Conservation (phyloP, 2,797 vertebrate species). For the Peromyscus eremicus region DNA sequence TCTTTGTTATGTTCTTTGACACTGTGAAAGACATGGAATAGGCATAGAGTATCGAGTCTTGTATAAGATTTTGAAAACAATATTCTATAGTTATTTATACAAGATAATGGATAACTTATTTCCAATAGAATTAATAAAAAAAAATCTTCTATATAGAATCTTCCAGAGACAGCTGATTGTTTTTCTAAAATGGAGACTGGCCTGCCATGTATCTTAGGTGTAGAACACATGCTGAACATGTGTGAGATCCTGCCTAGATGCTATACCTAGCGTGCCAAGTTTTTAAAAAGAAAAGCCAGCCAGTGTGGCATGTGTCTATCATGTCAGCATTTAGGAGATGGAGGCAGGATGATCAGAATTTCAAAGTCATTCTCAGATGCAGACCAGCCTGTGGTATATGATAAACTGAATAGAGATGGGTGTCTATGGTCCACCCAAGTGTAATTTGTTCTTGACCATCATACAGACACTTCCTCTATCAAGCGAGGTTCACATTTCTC, state of each 20-base stretch:
- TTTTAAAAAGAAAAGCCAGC: neutral
- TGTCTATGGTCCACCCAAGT: neutral
- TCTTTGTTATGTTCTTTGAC: conserved; percentile 15
- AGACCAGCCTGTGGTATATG: neutral
- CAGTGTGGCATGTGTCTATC: neutral
- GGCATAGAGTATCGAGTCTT: conserved; percentile 3
- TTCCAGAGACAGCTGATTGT: neutral
- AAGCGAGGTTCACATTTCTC: neutral
- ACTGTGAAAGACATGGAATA: neutral
- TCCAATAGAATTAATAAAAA: neutral
- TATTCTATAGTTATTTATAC: neutral
- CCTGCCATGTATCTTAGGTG: neutral
- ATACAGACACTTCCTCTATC: neutral
- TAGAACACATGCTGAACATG: neutral
- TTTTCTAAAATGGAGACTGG: neutral
- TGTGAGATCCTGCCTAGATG: neutral
- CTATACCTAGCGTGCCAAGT: neutral
- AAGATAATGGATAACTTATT: neutral
- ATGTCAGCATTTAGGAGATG: neutral
- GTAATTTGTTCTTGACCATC: neutral
- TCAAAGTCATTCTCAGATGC: neutral
- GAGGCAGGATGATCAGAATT: neutral
- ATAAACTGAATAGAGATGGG: neutral
- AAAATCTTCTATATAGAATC: neutral
- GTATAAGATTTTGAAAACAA: conserved; percentile 12